Evolutionary conservation across 2,888 invertebrate genomes (phyloP).

Genomic region (Pomacea canaliculata): DNA sequence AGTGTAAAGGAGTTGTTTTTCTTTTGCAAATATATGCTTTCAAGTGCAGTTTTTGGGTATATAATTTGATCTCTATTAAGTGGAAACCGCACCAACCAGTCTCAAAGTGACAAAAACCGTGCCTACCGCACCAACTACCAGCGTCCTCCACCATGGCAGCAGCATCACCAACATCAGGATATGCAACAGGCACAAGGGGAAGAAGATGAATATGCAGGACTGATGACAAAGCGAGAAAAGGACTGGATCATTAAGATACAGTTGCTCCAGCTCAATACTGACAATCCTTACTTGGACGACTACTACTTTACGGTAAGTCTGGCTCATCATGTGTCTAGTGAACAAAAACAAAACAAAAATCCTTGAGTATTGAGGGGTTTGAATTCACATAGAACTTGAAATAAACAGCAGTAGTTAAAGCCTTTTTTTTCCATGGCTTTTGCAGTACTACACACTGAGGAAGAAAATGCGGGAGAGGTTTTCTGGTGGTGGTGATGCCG

Average conservation of each 20-base stretch:
- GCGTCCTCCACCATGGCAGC: slow-evolving; percentile 24
- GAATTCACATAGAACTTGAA: no score
- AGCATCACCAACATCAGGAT: slow-evolving; percentile 22
- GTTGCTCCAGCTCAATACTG: slow-evolving; percentile 90
- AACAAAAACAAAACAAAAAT: no score
- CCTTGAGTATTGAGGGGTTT: no score
- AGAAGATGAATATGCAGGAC: slow-evolving; percentile 79
- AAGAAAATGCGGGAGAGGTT: slow-evolving; percentile 61
- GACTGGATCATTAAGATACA: slow-evolving; percentile 98
- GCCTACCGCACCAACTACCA: slow-evolving; percentile 23
- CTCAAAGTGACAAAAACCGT: slow-evolving; percentile 12
- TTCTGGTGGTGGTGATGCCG: slow-evolving; percentile 37
- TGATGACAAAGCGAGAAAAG: slow-evolving; percentile 94
- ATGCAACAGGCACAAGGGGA: slow-evolving; percentile 23
- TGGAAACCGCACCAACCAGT: not conserved
- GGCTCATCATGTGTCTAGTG: not conserved
- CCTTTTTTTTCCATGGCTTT: no score
- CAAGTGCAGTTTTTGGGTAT: no score
- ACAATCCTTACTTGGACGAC: slow-evolving; percentile 96
- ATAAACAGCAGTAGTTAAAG: no score
- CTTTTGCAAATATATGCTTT: no score
- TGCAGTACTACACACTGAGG: slow-evolving; percentile 67
- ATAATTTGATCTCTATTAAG: not conserved
- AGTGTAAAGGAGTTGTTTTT: no score
- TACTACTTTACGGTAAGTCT: slow-evolving; percentile 89